Base-by-base conservation (phyloP, 2,888 invertebrate genomes). In the Drosophila parthenogenetica region DNA sequence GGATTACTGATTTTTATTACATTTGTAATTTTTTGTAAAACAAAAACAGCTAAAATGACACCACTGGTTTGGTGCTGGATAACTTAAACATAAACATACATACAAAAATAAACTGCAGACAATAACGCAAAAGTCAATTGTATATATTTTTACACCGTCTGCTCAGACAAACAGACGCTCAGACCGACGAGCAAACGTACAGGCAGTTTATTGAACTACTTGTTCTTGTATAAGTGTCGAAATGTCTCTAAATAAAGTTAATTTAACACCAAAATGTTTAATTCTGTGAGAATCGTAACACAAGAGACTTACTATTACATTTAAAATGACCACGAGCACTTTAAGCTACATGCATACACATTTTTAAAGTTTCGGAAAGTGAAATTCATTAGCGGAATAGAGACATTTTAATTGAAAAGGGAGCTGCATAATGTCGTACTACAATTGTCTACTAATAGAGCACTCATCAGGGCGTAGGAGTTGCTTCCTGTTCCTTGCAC, bases 361-460 rank as follows among this genome's bases (percentile, higher is more conserved):
- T 5, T 51, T 42, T 63, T 49, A 68, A 53, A 53, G 40, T 58
- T 58, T 35, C 13, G 7, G 8, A 13, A 35, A 35, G 42, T 57
- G 42, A 39, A 46, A 46, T 57, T 35, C 45, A 46, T 37, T 37
- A 37, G n/a, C 10, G n/a, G 11, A 54, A 17, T n/a, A 37, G 14
- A 25, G 22, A 25, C 16, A 46, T 45, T 37, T 35, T 35, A 16
- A 55, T 35, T 32, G 43, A 17, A 22, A 19, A 42, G 54, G 32
- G 42, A 17, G 42, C n/a, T 29, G n/a, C 29, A 32, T 42, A 54
- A 45, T 55, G 43, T 19, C 19, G 19, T n/a, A 22, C 53, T 55
- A 59, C 71, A 75, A 75, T 72, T 72, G 72, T 58, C 60, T 49
- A 61, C 72, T 68, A 75, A 75, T 72, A 76, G 76, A 68, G 58